phyloP scores from a whole-genome alignment of 1,140 invertebrate genomes.

The Drosophila sulfurigaster region DNA sequence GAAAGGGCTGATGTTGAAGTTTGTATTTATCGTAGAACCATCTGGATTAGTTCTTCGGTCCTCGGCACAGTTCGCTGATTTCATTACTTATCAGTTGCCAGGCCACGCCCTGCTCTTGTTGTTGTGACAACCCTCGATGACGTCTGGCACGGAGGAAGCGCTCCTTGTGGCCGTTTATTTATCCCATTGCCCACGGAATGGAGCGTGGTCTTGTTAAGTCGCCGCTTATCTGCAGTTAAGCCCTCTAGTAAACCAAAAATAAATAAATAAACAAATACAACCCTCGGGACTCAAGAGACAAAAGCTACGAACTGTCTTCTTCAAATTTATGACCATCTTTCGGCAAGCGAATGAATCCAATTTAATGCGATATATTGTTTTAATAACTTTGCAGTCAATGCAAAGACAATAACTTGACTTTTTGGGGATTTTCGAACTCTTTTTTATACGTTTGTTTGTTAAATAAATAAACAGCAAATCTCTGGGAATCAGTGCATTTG shows the following conservation, averaged over 20 bases:
- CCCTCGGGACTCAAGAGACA: constrained; percentile 41
- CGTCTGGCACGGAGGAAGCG: constrained; percentile 11
- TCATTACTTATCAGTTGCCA: constrained; percentile 44
- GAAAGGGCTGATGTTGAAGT: constrained; percentile 49
- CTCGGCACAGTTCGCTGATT: constrained; percentile 24
- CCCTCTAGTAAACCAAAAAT: constrained; percentile 66
- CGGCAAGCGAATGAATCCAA: constrained; percentile 5
- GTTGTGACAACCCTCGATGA: constrained; percentile 38
- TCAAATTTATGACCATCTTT: constrained; percentile 59
- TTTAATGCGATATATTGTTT: constrained; percentile 25
- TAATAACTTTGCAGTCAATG: constrained; percentile 28
- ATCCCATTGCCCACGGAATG: constrained; percentile 38
- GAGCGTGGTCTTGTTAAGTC: constrained; percentile 67
- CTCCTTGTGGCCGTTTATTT: constrained; percentile 25
- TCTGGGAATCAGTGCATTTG: neutral
- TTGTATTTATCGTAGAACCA: constrained; percentile 16
- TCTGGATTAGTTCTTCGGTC: constrained; percentile 31
- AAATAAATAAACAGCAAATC: constrained; percentile 27
- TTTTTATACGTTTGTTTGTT: constrained; percentile 11
- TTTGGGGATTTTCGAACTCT: constrained; percentile 8
- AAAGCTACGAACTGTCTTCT: constrained; percentile 28
- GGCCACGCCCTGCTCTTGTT: constrained; percentile 37
- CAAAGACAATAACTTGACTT: constrained; percentile 16
- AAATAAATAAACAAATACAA: constrained; percentile 77
- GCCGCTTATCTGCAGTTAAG: constrained; percentile 68